Conservation (phyloP, 2,113 vertebrate genomes). For the Entomyzon cyanotis region DNA sequence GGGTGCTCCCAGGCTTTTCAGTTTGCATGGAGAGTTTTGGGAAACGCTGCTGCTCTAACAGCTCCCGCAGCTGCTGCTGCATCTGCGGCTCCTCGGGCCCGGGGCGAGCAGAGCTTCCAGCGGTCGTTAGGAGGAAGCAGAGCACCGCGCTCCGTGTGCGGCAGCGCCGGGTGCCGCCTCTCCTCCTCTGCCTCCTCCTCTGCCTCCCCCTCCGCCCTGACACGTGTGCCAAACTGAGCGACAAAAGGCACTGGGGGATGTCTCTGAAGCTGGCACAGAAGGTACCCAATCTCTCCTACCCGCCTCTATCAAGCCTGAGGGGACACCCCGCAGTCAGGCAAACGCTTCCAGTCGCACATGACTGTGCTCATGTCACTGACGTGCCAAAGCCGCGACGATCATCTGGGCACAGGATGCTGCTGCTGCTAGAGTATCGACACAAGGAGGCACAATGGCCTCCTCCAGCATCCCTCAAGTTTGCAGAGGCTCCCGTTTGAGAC, state of each 20-base stretch:
- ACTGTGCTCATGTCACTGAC: neutral
- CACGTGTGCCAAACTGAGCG: neutral
- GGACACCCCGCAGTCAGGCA: neutral
- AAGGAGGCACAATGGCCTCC: neutral
- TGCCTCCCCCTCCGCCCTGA: neutral
- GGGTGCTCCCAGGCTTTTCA: neutral
- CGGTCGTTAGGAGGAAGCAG: slow-evolving; percentile 55
- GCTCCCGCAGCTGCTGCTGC: neutral
- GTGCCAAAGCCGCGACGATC: neutral
- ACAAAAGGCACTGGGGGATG: neutral
- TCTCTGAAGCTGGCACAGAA: neutral
- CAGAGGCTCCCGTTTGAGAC: neutral
- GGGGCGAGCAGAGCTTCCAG: neutral
- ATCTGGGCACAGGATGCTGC: neutral
- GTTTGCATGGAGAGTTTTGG: neutral
- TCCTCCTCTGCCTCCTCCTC: neutral
- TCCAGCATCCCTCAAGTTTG: neutral
- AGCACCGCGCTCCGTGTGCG: neutral
- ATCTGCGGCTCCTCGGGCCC: neutral
- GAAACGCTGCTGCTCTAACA: neutral
- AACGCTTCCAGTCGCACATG: neutral
- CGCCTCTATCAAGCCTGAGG: neutral
- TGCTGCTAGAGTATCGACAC: neutral
- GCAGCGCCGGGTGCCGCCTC: neutral
- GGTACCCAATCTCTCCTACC: neutral